Evolutionary conservation across 2,113 vertebrate genomes (phyloP), one percentile per base, ranked within the genome.

Genomic region (Daphoenositta chrysoptera): DNA sequence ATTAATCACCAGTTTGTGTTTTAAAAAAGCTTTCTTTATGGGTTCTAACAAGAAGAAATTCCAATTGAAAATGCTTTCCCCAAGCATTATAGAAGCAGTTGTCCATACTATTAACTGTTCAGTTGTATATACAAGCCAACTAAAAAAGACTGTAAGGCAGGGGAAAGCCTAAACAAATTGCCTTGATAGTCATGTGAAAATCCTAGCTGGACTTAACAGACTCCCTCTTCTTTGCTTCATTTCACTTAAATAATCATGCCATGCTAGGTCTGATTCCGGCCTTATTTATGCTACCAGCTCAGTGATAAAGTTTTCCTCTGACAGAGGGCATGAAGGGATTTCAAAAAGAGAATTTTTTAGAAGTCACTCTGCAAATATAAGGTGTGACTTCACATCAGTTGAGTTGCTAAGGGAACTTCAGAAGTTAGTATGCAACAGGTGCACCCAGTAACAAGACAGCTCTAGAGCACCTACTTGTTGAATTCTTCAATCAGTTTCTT

Each of bases 401-500:
- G 2, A n/a, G 8, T 17, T 84, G 35, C 42, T 57, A 27, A 53
- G 18, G 66, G 50, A 50, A 72, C 33, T 66, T 81, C 30, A 78
- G 40, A 53, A 37, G 31, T 37, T 27, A 14, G 31, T 5, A 63
- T 35, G 24, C 24, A 93, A 58, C 20, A 71, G 19, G 28, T 53
- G 50, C 33, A 65, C 4, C 6, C 45, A 70, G 42, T 44, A 61
- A 70, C 35, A 61, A 54, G 24, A 58, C 69, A 66, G 35, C 47
- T 84, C 44, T n/a, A 75, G 40, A 45, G 51, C 5, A 48, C 95
- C 70, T 87, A 99, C 99, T 91, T 98, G 98, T 99, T 99, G 95
- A 98, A 99, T n/a, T 98, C 98, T 57, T 99, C 98, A 9, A 99
- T 83, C 11, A 97, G 91, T 4, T 68, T 97, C 87, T 93, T 98